Evolutionary conservation across 1,140 invertebrate species (phyloP), one percentile per base, ranked within the genome.

Genomic region (Drosophila insularis): DNA sequence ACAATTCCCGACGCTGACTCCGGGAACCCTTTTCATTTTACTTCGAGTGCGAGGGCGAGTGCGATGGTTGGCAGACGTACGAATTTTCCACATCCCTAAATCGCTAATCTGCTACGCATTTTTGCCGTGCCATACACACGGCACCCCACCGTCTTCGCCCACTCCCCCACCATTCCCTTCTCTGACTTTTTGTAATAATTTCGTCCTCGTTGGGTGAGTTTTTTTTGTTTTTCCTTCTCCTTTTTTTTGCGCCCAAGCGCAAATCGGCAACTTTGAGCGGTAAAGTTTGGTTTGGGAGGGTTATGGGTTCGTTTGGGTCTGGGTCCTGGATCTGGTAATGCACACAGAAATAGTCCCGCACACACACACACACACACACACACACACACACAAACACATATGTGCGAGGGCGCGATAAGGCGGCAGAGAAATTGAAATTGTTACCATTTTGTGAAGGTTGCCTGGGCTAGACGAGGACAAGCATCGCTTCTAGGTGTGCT

Each of bases 61-160:
- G 10, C 27, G 4, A 27, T 27, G 61, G 40, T 21, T 50, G 84
- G 70, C 84, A 89, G 85, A 89, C 84, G 71, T 75, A 89, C 78
- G 78, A 89, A 89, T 89, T 89, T 89, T 89, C 84, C 84, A 80
- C 84, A 89, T 89, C 84, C 80, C 84, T 89, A 89, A 89, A 89
- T 89, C 84, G 84, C 84, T 89, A 89, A 89, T 89, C 85, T 89
- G 80, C 76, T 87, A 87, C 84, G 84, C 84, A 87, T 89, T 89
- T 87, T 80, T 84, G 68, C 80, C 73, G 68, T 89, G 76, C 84
- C 84, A 64, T 61, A 37, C 59, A 43, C 66, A 43, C 5, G 27
- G 27, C 27, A 27, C 27, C 27, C 27, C 27, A 27, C 4, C 27
- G 27, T 27, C 27, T 27, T 27, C 5, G 27, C 32, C 11, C 43